These are phyloP conservation scores for Zaprionus gabonicus DNA, from an alignment of 1,140 invertebrate genomes.

Conservation along the genomic window DNA sequence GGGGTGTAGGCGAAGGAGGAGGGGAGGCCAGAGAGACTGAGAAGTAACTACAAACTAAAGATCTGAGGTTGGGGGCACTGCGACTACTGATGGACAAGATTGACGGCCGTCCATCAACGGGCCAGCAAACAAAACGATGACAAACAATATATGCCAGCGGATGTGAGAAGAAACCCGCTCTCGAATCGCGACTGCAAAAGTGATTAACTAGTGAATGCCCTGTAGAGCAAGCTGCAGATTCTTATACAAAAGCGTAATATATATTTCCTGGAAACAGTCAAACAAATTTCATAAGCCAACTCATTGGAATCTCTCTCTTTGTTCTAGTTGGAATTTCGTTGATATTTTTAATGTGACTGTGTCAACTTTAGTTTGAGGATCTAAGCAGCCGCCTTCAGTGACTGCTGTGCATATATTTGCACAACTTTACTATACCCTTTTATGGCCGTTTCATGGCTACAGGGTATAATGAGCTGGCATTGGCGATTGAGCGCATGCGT, in stretches of 20 bases:
- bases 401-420: conserved; percentile 9
- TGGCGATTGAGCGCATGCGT: conserved; percentile 1
- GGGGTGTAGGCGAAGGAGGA: background rate
- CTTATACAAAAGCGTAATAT: background rate
- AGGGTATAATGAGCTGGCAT: conserved; percentile 34
- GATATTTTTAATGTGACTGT: background rate
- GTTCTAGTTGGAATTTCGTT: background rate
- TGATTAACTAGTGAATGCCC: conserved; percentile 1
- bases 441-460: conserved; percentile 9
- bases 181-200: conserved; percentile 9
- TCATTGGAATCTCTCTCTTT: background rate
- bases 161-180: conserved; percentile 49
- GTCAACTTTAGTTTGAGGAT: background rate
- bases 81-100: conserved; percentile 42
- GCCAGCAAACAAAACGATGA: conserved; percentile 68
- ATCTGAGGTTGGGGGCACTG: conserved; percentile 25
- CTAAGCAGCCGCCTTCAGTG: background rate
- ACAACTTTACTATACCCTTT: conserved; percentile 10
- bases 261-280: background rate
- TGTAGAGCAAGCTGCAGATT: background rate
- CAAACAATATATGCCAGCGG: conserved; percentile 64
- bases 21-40: background rate
- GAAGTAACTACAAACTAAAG: conserved; percentile 3
- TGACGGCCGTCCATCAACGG: conserved; percentile 53
- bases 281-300: background rate